Conservation (phyloP, 2,888 invertebrate species). For the Ernsta delagoae region DNA sequence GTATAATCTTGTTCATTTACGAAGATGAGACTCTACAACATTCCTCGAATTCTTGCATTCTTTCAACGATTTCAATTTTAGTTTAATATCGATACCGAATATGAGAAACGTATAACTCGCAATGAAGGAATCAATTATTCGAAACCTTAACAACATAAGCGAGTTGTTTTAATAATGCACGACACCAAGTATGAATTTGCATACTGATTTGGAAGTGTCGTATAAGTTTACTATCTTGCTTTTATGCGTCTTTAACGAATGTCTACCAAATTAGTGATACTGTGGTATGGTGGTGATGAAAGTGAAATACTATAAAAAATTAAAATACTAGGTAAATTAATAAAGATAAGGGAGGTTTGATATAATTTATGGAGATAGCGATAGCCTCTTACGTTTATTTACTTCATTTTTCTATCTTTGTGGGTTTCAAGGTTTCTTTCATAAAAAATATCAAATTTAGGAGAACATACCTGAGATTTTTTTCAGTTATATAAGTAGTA, state of each 20-base stretch:
- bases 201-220: conserved; percentile 1
- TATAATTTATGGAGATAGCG: too few relatives aligned
- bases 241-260: conserved; percentile 3
- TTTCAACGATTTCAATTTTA: conserved; percentile 2
- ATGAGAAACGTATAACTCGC: background rate
- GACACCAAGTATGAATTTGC: conserved; percentile 10
- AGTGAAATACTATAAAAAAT: background rate
- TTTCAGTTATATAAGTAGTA: too few relatives aligned
- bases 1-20: conserved; percentile 56
- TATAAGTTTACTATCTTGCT: background rate
- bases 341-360: too few relatives aligned
- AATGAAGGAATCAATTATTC: background rate
- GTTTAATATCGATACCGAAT: background rate
- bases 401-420: too few relatives aligned
- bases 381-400: too few relatives aligned
- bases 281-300: background rate
- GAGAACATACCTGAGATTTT: too few relatives aligned
- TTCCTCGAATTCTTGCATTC: conserved; percentile 53
- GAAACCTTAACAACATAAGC: too few relatives aligned
- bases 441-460: too few relatives aligned
- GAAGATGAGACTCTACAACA: conserved; percentile 59
- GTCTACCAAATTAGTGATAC: background rate
- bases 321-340: too few relatives aligned
- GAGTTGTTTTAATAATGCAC: background rate
- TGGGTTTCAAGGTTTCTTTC: too few relatives aligned